A percentile compares a stretch with the other conserved stretches of the same genome.
phyloP scores from a whole-genome alignment of 2,113 vertebrate species.

The Tringa solitaria region DNA sequence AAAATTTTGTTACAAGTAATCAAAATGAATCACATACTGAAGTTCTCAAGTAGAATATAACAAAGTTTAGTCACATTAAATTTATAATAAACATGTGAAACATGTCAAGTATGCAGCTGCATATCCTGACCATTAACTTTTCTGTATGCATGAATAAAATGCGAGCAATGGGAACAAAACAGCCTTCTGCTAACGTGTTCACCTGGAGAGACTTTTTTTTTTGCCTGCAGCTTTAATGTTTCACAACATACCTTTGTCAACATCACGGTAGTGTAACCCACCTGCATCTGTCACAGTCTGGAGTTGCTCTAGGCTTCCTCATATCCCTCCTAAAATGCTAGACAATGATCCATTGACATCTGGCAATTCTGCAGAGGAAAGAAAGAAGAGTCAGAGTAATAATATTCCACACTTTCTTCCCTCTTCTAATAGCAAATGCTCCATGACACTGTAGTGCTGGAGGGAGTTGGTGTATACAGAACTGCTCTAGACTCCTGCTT shows the following conservation, averaged over 20 bases:
- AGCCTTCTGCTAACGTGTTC: background rate
- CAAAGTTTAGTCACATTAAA: slow-evolving; percentile 61
- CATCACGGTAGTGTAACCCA: background rate
- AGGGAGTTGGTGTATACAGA: background rate
- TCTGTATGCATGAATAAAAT: background rate
- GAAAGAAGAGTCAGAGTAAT: background rate
- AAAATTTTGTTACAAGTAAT: slow-evolving; percentile 44
- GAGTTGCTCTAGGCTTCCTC: background rate
- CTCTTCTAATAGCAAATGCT: background rate
- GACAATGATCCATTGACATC: background rate
- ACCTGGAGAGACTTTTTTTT: background rate
- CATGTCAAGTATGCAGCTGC: background rate
- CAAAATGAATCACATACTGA: background rate
- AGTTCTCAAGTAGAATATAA: background rate
- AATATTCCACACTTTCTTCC: background rate
- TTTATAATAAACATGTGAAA: slow-evolving; percentile 49
- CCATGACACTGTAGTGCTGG: background rate
- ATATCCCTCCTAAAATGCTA: background rate
- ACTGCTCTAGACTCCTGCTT: background rate
- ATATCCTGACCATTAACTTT: slow-evolving; percentile 32
- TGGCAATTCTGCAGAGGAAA: background rate
- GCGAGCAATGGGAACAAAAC: background rate
- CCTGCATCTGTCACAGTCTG: background rate
- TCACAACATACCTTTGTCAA: background rate
- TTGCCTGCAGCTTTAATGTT: background rate